Percentiles rank a stretch among this genome's conserved stretches.
These are phyloP conservation scores for Bombyx huttoni DNA, from an alignment of 2,888 invertebrate genomes.

Conservation along the genomic window DNA sequence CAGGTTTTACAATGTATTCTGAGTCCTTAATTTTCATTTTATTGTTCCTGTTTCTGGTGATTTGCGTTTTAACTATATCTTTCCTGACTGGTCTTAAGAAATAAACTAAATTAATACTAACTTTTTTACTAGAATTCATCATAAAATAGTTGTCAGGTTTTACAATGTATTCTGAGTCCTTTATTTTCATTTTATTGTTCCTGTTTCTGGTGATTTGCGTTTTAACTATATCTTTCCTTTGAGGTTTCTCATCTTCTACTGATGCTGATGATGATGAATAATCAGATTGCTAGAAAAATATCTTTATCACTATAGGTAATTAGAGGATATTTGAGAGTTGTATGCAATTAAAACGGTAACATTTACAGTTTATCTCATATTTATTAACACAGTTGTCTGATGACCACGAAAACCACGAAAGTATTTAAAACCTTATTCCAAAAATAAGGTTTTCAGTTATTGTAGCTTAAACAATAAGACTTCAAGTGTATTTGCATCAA, in stretches of 20 bases:
- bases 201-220: constrained; percentile 25
- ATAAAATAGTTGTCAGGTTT: constrained; percentile 80
- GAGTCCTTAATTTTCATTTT: constrained; percentile 39
- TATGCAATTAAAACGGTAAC: neutral
- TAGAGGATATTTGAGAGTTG: neutral
- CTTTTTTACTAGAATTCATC: constrained; percentile 74
- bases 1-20: constrained; percentile 76
- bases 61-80: constrained; percentile 24
- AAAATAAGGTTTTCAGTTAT: too few relatives aligned
- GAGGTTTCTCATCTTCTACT: constrained; percentile 20
- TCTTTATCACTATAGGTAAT: neutral
- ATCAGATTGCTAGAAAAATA: constrained; percentile 16
- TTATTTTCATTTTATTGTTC: constrained; percentile 25
- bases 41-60: constrained; percentile 20
- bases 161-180: constrained; percentile 72
- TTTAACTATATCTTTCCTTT: constrained; percentile 26
- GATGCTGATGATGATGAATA: constrained; percentile 19
- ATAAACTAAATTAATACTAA: too few relatives aligned
- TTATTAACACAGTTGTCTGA: too few relatives aligned
- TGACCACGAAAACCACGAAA: too few relatives aligned
- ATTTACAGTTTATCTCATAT: too few relatives aligned
- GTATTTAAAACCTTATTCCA: too few relatives aligned
- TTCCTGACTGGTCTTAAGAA: too few relatives aligned
- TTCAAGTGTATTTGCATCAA: too few relatives aligned
- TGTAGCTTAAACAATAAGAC: too few relatives aligned